Conservation (phyloP, 1,140 invertebrate genomes). For the Ceratoteleas bidentatus region DNA sequence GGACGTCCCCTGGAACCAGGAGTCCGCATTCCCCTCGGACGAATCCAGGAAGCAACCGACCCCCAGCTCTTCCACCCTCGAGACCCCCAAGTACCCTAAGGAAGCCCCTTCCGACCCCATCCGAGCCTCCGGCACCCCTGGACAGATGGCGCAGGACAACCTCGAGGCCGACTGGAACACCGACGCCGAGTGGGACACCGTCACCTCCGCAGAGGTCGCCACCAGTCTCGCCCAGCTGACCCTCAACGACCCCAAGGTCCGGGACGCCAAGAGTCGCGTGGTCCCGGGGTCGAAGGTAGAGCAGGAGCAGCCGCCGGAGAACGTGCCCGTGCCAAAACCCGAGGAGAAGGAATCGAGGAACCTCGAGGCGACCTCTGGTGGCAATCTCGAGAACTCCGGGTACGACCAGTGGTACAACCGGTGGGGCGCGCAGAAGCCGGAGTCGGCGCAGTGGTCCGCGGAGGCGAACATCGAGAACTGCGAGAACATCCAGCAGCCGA, state of each 20-base stretch:
- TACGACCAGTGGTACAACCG: constrained; percentile 80
- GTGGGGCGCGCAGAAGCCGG: constrained; percentile 50
- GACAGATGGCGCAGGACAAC: constrained; percentile 59
- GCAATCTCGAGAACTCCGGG: constrained; percentile 55
- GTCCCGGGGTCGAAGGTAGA: constrained; percentile 34
- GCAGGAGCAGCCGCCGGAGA: constrained; percentile 51
- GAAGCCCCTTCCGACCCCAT: constrained; percentile 54
- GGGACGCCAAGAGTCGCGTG: constrained; percentile 15
- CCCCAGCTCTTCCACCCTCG: constrained; percentile 12
- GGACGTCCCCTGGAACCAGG: neutral
- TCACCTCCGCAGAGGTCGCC: constrained; percentile 64
- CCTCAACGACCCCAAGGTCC: constrained; percentile 15
- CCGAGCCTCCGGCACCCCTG: constrained; percentile 56
- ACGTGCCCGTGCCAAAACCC: constrained; percentile 51
- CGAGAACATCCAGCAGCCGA: constrained; percentile 74
- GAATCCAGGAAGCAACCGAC: neutral
- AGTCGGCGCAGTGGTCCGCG: constrained; percentile 63
- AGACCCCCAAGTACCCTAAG: constrained; percentile 28
- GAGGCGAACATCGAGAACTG: constrained; percentile 77
- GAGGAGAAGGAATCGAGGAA: constrained; percentile 34
- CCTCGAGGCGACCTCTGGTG: neutral
- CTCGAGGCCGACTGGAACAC: constrained; percentile 67
- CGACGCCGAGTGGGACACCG: constrained; percentile 70
- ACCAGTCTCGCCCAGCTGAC: constrained; percentile 67
- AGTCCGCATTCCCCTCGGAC: neutral